These are phyloP conservation scores for Engystomops pustulosus DNA, from an alignment of 2,113 vertebrate genomes.

Conservation along the genomic window DNA sequence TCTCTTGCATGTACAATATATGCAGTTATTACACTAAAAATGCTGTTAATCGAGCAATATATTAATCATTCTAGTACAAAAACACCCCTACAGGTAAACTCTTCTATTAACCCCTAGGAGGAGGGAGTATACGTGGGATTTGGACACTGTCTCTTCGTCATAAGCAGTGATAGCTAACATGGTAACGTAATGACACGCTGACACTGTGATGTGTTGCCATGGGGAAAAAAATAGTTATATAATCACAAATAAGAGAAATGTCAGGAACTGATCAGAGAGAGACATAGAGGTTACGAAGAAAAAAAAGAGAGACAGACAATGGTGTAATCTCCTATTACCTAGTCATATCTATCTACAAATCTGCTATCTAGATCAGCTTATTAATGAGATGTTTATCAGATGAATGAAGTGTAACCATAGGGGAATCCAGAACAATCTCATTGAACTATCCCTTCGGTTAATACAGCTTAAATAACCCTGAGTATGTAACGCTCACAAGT, in stretches of 20 bases:
- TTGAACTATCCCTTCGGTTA: too few species aligned
- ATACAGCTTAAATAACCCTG: too few species aligned
- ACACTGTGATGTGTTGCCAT: constrained; percentile 18
- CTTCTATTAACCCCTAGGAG: background rate
- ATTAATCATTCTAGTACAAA: background rate
- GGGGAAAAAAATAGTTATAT: background rate
- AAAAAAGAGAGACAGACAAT: background rate
- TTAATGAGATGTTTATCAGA: too few species aligned
- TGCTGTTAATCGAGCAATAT: background rate
- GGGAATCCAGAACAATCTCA: too few species aligned
- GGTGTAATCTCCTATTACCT: background rate
- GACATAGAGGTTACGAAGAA: background rate
- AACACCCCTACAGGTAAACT: background rate
- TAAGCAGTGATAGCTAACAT: constrained; percentile 1
- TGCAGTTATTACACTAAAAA: background rate
- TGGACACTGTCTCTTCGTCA: background rate
- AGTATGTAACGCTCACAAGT: too few species aligned
- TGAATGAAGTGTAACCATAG: too few species aligned
- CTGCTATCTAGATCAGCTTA: background rate
- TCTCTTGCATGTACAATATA: background rate
- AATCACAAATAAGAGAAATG: constrained; percentile 10
- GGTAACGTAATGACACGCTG: constrained; percentile 17
- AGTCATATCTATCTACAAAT: background rate
- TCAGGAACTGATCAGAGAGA: background rate
- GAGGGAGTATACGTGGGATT: background rate